Base-by-base conservation (phyloP, 2,797 vertebrate species). In the Knipowitschia caucasica region DNA sequence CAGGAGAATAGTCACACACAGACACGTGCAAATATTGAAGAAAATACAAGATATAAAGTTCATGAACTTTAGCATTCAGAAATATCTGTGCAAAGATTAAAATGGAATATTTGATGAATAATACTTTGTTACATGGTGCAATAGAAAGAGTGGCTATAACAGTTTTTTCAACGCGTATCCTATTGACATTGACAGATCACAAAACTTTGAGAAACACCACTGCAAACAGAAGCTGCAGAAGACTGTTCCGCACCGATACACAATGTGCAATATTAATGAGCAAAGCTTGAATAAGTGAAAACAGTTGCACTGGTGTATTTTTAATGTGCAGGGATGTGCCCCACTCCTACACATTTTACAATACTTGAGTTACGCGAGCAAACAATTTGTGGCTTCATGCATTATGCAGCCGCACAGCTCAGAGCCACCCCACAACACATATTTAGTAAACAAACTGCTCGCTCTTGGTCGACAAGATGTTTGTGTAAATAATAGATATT, bases 401-500 rank as follows among this genome's bases (percentile, higher is more conserved):
- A 91, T 91, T 86, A 92, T 91, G 85, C 82, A 91, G 42, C 46
- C 2, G 18, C 17, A 1, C 42, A 21, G 42, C 78, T 88, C 82
- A 71, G 69, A 69, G 71, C 64, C 79, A 8, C 10, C 68, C 67
- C 76, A 73, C 67, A 83, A 83, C 77, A 73, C 75, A 71, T 86
- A 81, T 90, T 91, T 88, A 84, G 91, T 91, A 91, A 92, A 92
- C 88, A 91, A 88, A 86, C 82, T 86, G 86, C 81, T 89, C 82
- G 83, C 82, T 86, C 77, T 83, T 69, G 61, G 71, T 77, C 72
- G 79, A 86, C 88, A 89, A 82, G 78, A 82, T 88, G 89, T 89
- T 83, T 84, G 72, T 80, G 83, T 91, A 82, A 90, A 91, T 91
- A 90, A 90, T 90, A 87, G 75, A 92, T 91, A 85, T 86, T 87